phyloP scores from a whole-genome alignment of 2,113 vertebrate species.

The Percina caprodes region DNA sequence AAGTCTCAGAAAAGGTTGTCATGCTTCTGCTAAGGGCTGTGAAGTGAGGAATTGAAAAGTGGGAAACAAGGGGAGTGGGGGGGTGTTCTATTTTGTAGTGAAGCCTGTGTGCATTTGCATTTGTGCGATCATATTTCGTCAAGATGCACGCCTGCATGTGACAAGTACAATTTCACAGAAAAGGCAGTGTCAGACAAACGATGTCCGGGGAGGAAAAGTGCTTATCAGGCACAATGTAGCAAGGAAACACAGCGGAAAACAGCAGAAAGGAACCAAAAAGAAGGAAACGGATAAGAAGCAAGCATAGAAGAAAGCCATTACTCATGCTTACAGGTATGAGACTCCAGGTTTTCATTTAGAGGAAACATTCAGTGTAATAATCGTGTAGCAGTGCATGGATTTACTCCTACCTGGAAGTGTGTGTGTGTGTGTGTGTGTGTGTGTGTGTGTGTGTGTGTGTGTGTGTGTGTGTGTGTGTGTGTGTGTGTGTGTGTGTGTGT shows the following conservation, averaged over 20 bases:
- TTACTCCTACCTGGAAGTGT: conserved; percentile 6
- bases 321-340: conserved; percentile 58
- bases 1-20: conserved; percentile 45
- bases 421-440: not conserved
- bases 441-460: not conserved
- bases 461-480: not conserved
- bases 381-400: conserved; percentile 3
- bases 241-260: conserved; percentile 6
- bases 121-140: conserved; percentile 56
- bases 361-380: conserved; percentile 17
- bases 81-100: not conserved
- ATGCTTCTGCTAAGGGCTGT: conserved; percentile 21
- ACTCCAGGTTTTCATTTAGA: conserved; percentile 47
- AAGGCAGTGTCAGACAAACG: conserved; percentile 60
- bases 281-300: conserved; percentile 29
- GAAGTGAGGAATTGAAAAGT: conserved; percentile 48
- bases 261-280: not conserved
- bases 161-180: conserved; percentile 78
- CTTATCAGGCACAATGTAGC: conserved; percentile 67
- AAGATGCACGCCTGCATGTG: conserved; percentile 44
- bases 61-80: conserved; percentile 3
- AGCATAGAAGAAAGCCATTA: conserved; percentile 37
- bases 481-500: not conserved
- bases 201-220: conserved; percentile 50
- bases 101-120: conserved; percentile 33